Base-by-base conservation (phyloP, 2,113 vertebrate genomes). In the Mionectes macconnelli region DNA sequence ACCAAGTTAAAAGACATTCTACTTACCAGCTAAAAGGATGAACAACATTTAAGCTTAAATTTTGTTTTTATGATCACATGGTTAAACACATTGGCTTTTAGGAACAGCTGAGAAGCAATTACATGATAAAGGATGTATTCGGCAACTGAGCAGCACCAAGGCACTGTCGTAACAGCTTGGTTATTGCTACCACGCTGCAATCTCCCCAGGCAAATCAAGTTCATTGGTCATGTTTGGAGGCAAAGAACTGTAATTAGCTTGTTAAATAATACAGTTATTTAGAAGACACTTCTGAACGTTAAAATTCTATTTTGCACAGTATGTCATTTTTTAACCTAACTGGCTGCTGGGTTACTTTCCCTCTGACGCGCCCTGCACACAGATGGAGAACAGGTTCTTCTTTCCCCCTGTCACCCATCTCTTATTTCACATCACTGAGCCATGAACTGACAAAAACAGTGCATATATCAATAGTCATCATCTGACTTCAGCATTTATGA, bases 241-340 rank as follows among this genome's bases (percentile, higher is more conserved):
- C 56, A 92, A 87, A 93, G 55, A 80, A 89, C 80, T 19, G 14
- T 86, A 95, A 95, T 87, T 91, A 96, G 57, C 74, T 94, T 68
- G 81, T 94, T 95, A 97, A 95, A 92, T 92, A 94, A 92, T 49
- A 93, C 64, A 84, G 74, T 89, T 89, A 91, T 72, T 93, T 91
- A 91, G 84, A 53, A 94, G 77, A 76, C 74, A 37, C 57, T 87
- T 89, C 44, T 24, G 72, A 78, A 87, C 45, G 69, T 45, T 90
- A 91, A 82, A 94, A 95, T 78, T 94, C 40, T 78, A 53, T 91
- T 94, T 87, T 92, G 57, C 69, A 91, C 67, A 63, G 77, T 37
- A 74, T 56, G 56, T 70, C 20, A 84, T 84, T 92, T 96, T 93
- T 95, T 75, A 93, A 89, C 37, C 77, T 84, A 49, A 94, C 16